These are phyloP conservation scores for Ardeotis arabs DNA, from an alignment of 2,113 vertebrate genomes.

Conservation along the genomic window DNA sequence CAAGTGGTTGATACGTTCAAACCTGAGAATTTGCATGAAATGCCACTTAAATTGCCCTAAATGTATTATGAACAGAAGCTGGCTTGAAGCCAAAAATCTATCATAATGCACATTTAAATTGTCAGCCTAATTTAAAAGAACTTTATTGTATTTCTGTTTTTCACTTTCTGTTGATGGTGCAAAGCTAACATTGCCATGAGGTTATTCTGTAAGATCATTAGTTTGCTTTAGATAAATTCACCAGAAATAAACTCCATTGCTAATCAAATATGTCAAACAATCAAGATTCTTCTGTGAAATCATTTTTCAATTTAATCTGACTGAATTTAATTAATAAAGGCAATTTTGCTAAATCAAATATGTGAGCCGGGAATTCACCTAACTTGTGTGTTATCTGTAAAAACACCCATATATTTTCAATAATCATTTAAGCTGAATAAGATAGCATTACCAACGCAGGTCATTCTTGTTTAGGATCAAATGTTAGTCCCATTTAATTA, in stretches of 20 bases:
- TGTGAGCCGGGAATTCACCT: neutral
- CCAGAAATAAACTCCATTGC: neutral
- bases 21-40: neutral
- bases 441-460: neutral
- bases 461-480: neutral
- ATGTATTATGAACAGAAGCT: neutral
- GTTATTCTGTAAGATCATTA: neutral
- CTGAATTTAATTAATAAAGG: neutral
- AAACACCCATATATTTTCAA: neutral
- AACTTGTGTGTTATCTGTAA: neutral
- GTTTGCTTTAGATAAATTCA: neutral
- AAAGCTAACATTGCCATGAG: neutral
- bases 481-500: neutral
- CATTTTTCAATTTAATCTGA: neutral
- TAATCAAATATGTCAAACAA: neutral
- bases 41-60: neutral
- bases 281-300: neutral
- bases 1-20: neutral
- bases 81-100: neutral
- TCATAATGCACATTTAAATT: neutral
- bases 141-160: neutral
- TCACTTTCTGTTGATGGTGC: neutral
- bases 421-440: neutral
- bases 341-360: neutral
- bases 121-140: neutral